These are phyloP conservation scores for Carabus problematicus DNA, from an alignment of 2,888 invertebrate genomes.

Conservation along the genomic window DNA sequence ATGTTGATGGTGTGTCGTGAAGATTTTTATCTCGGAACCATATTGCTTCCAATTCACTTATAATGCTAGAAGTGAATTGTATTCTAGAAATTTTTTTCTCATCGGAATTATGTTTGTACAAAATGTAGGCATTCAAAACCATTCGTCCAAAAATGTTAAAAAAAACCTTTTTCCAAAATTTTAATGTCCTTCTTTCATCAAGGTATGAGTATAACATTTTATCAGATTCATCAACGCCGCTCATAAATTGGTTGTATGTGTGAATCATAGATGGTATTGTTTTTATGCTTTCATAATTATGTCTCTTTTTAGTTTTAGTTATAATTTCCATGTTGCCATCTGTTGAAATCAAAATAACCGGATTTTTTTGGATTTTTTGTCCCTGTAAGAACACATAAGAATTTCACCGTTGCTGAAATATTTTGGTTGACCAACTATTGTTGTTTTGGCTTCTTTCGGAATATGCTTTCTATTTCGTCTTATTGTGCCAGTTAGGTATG, in stretches of 20 bases:
- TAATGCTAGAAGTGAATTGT: constrained; percentile 48
- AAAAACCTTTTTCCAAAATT: constrained; percentile 49
- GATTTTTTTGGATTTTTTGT: constrained; percentile 48
- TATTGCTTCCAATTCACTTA: constrained; percentile 45
- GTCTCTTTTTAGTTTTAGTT: constrained; percentile 41
- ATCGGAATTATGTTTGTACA: constrained; percentile 48
- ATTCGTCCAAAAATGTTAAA: constrained; percentile 49
- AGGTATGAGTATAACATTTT: constrained; percentile 49
- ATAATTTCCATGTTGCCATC: constrained; percentile 43
- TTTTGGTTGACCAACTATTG: constrained; percentile 44
- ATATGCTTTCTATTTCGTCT: constrained; percentile 46
- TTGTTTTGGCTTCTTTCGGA: constrained; percentile 45
- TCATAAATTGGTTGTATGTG: constrained; percentile 48
- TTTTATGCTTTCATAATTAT: constrained; percentile 40
- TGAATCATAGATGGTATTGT: constrained; percentile 42
- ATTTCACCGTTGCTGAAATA: constrained; percentile 45
- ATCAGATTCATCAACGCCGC: constrained; percentile 47
- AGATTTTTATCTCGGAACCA: constrained; percentile 44
- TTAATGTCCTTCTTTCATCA: constrained; percentile 48
- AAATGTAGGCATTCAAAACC: constrained; percentile 48
- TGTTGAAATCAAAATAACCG: constrained; percentile 48
- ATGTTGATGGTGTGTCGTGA: constrained; percentile 25
- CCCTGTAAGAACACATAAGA: constrained; percentile 47
- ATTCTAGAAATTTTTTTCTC: too few relatives aligned
- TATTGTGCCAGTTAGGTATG: constrained; percentile 47